Evolutionary conservation across 2,888 invertebrate genomes (phyloP).

Genomic region (Pachycephus smyrnensis): DNA sequence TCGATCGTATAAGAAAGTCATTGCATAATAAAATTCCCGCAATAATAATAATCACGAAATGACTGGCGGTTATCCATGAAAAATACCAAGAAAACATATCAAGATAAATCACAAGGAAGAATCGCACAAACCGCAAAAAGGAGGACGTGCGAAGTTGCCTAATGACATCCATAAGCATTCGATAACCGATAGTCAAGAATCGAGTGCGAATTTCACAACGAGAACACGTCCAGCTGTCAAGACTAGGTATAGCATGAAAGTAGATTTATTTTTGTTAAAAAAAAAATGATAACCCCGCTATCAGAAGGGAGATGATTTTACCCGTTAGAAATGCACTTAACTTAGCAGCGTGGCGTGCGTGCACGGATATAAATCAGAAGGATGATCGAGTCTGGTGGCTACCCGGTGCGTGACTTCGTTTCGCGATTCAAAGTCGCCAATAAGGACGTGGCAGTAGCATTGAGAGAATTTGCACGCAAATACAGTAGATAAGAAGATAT

Average conservation of each 20-base stretch:
- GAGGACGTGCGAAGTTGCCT: not conserved
- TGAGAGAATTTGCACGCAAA: not conserved
- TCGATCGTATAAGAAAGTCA: not conserved
- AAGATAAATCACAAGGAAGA: not conserved
- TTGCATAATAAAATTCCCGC: not conserved
- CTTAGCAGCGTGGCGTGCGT: not conserved
- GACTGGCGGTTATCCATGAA: not conserved
- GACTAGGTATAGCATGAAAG: not conserved
- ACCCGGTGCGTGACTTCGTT: slow-evolving; percentile 1
- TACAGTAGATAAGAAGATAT: not conserved
- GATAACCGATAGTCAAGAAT: not conserved
- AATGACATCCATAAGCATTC: not conserved
- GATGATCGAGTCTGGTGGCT: not conserved
- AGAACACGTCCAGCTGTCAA: not conserved
- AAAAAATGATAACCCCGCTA: not conserved
- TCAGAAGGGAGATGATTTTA: not conserved
- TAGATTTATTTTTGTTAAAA: not conserved
- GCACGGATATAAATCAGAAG: slow-evolving; percentile 2
- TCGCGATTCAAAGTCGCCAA: not conserved
- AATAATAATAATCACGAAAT: not conserved
- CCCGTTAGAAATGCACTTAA: not conserved
- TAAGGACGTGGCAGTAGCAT: not conserved
- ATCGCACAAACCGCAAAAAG: not conserved
- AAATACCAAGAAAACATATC: not conserved
- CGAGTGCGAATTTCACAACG: not conserved